phyloP scores from a whole-genome alignment of 2,888 invertebrate genomes.

The Drosophila algonquin region DNA sequence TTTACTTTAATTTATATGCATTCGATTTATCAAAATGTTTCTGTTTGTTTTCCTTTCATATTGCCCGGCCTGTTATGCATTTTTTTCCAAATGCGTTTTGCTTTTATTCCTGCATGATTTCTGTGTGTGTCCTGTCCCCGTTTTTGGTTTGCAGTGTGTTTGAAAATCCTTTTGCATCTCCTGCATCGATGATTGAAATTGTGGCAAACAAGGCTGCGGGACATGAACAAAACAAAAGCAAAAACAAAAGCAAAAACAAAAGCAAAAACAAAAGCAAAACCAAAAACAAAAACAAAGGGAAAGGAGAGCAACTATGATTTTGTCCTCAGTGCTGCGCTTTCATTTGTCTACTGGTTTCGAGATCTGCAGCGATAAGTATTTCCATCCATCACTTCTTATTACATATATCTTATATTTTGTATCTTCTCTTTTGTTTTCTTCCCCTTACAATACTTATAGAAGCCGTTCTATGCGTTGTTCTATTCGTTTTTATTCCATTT shows the following conservation, averaged over 20 bases:
- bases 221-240: not conserved
- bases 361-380: not conserved
- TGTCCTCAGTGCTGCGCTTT: slow-evolving; percentile 13
- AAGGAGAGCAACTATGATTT: not conserved
- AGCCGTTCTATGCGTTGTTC: too few relatives aligned
- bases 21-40: slow-evolving; percentile 33
- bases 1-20: slow-evolving; percentile 64
- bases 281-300: too few relatives aligned
- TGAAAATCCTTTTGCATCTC: slow-evolving; percentile 52
- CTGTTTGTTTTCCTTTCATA: slow-evolving; percentile 31
- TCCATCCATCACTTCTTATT: not conserved
- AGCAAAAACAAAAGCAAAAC: not conserved
- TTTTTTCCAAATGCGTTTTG: not conserved
- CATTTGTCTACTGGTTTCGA: slow-evolving; percentile 29
- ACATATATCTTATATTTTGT: not conserved
- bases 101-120: slow-evolving; percentile 21
- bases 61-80: slow-evolving; percentile 10
- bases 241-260: slow-evolving; percentile 1
- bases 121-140: slow-evolving; percentile 12
- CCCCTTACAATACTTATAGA: not conserved
- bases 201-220: slow-evolving; percentile 3
- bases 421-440: not conserved
- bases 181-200: slow-evolving; percentile 29
- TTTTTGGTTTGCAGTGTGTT: slow-evolving; percentile 39
- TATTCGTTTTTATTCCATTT: not conserved